Conservation (phyloP, 2,113 vertebrate genomes). For the Delphinapterus leucas region DNA sequence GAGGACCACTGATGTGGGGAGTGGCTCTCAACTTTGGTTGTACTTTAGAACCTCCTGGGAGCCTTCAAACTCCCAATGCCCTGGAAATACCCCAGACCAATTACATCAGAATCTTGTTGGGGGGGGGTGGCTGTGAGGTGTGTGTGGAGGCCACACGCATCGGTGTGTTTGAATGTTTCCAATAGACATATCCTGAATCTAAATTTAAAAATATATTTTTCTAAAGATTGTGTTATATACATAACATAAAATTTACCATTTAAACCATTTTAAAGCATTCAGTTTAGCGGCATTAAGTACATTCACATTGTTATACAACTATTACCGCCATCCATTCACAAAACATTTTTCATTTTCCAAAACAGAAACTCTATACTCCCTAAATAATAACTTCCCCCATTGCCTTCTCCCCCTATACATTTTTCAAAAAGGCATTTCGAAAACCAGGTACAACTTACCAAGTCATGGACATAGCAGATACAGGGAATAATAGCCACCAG, state of each 20-base stretch:
- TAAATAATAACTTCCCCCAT: not conserved
- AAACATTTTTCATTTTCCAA: not conserved
- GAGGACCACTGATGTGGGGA: not conserved
- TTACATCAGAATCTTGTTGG: not conserved
- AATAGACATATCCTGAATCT: not conserved
- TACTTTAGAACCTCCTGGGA: not conserved
- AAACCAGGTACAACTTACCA: slow-evolving; percentile 87
- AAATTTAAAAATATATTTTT: not conserved
- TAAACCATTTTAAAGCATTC: not conserved
- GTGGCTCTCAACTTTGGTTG: not conserved
- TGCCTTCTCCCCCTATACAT: no score
- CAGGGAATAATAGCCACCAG: slow-evolving; percentile 95
- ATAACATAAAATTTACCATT: not conserved
- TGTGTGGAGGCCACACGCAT: not conserved
- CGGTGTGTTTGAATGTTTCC: not conserved
- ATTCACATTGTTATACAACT: not conserved
- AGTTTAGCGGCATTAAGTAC: not conserved
- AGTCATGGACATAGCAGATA: slow-evolving; percentile 91
- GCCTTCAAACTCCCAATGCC: not conserved
- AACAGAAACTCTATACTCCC: not conserved
- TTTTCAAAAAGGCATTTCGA: not conserved
- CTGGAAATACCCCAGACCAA: not conserved
- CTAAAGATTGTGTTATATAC: not conserved
- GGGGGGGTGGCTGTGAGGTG: not conserved
- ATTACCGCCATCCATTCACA: not conserved